Percentiles rank a stretch among this genome's conserved stretches.
phyloP scores from a whole-genome alignment of 2,113 vertebrate genomes.

The Hyperoodon ampullatus region DNA sequence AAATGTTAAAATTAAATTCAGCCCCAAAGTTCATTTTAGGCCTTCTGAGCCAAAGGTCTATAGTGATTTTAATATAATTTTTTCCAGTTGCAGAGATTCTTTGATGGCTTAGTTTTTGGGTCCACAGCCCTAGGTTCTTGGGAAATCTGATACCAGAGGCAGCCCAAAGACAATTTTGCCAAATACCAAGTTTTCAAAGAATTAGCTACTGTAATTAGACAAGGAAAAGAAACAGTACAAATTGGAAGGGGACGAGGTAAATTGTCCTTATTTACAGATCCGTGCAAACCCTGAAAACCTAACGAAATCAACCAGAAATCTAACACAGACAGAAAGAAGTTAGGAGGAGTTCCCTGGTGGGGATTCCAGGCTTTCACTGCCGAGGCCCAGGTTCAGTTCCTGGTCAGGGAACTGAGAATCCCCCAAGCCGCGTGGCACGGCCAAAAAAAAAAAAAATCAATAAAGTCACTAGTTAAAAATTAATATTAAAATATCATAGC shows the following conservation, averaged over 20 bases:
- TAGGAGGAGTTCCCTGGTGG: background rate
- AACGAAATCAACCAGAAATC: conserved; percentile 14
- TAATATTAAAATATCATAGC: conserved; percentile 15
- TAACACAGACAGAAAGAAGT: background rate
- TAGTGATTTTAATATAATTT: conserved; percentile 53
- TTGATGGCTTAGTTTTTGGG: conserved; percentile 7
- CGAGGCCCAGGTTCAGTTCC: too few relatives aligned
- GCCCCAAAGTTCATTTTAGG: conserved; percentile 29
- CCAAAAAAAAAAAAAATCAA: background rate
- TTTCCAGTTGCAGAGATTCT: conserved; percentile 11
- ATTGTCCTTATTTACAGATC: conserved; percentile 2
- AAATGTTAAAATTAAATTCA: conserved; percentile 50
- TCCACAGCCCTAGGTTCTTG: background rate
- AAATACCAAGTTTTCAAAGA: conserved; percentile 9
- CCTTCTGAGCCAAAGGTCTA: background rate
- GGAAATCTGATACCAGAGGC: background rate
- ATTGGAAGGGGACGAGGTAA: background rate
- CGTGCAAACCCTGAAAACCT: background rate
- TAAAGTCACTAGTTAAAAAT: conserved; percentile 46
- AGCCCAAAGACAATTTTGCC: background rate
- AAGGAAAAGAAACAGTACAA: conserved; percentile 51
- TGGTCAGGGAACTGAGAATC: too few relatives aligned
- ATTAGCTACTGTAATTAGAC: conserved; percentile 48
- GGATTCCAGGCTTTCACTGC: too few relatives aligned
- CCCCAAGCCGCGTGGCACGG: background rate